Conservation (phyloP, 2,797 vertebrate species). For the Hydrolagus colliei region DNA sequence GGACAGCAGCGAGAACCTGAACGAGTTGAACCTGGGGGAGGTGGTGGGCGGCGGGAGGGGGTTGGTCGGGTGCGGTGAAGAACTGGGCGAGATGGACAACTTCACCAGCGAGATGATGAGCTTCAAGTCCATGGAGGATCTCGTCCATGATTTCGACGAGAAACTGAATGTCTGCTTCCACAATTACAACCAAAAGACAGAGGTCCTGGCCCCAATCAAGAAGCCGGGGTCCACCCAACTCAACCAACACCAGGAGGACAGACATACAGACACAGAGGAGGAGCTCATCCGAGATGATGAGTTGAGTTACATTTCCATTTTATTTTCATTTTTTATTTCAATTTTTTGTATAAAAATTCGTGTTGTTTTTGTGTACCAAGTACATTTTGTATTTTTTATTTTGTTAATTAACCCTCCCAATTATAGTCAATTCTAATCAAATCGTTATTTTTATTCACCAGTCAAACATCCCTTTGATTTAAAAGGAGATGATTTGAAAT, state of each 20-base stretch:
- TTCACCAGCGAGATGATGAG: conserved; percentile 89
- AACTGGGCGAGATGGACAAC: conserved; percentile 88
- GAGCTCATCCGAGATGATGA: conserved; percentile 40
- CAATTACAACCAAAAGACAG: conserved; percentile 90
- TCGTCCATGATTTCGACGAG: conserved; percentile 89
- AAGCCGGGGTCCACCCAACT: conserved; percentile 62
- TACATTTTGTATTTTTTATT: not conserved
- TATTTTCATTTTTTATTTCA: no score
- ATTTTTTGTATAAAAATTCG: not conserved
- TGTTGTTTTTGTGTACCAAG: not conserved
- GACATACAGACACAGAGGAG: conserved; percentile 84
- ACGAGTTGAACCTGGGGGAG: conserved; percentile 37
- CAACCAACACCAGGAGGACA: conserved; percentile 75
- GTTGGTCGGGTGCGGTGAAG: conserved; percentile 58
- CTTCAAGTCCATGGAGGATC: conserved; percentile 94
- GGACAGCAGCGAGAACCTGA: conserved; percentile 56
- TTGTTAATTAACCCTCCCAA: not conserved
- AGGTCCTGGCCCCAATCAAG: conserved; percentile 79
- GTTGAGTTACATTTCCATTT: not conserved
- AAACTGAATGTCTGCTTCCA: conserved; percentile 92
- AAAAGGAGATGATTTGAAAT: no score
- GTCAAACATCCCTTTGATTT: no score
- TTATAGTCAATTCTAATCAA: no score
- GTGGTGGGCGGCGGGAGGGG: conserved; percentile 43
- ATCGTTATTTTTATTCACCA: no score